Conservation (phyloP, 2,797 vertebrate genomes). For the Acomys russatus region DNA sequence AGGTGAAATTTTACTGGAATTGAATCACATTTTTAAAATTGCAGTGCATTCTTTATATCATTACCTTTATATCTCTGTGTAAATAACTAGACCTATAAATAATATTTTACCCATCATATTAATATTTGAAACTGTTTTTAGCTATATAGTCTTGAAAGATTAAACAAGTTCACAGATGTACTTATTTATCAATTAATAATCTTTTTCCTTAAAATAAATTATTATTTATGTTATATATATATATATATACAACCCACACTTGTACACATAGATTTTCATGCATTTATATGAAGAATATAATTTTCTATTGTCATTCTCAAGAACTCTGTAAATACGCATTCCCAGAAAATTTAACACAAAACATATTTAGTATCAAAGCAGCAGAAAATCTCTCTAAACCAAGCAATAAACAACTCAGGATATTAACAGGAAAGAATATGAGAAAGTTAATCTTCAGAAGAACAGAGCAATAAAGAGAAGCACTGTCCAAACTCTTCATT, state of each 20-base stretch:
- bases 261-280: background rate
- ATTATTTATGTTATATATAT: slow-evolving; percentile 23
- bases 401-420: slow-evolving; percentile 62
- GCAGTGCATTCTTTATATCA: background rate
- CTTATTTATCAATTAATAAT: background rate
- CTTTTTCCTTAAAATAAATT: slow-evolving; percentile 15
- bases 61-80: background rate
- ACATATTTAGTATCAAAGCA: slow-evolving; percentile 45
- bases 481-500: slow-evolving; percentile 84
- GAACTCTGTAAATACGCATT: slow-evolving; percentile 24
- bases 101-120: background rate
- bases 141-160: background rate
- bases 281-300: slow-evolving; percentile 2
- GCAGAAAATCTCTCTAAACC: slow-evolving; percentile 58
- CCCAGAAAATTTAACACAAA: slow-evolving; percentile 64
- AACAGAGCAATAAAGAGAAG: slow-evolving; percentile 84
- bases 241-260: background rate
- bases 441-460: slow-evolving; percentile 85
- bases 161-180: background rate
- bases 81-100: background rate
- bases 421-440: slow-evolving; percentile 78
- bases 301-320: slow-evolving; percentile 31
- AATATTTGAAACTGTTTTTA: background rate
- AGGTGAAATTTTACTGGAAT: background rate
- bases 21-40: background rate